These are phyloP conservation scores for Hymenopus coronatus DNA, from an alignment of 2,888 invertebrate species.

Conservation along the genomic window DNA sequence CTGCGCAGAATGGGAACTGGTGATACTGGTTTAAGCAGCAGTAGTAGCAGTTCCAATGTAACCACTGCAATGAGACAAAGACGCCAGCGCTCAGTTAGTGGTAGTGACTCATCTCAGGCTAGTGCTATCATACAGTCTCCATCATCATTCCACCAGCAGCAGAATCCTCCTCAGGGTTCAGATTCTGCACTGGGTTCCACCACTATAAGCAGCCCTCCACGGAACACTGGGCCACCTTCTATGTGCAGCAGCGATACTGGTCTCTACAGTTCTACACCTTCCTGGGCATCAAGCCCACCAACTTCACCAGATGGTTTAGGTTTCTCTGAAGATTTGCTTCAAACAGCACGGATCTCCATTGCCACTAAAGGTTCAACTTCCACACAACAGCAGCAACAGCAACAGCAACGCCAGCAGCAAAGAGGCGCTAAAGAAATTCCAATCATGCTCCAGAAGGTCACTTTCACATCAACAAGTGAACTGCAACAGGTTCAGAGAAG, in stretches of 20 bases:
- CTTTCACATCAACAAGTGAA: constrained; percentile 59
- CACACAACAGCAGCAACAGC: background rate
- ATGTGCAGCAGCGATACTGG: constrained; percentile 28
- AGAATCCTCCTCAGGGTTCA: background rate
- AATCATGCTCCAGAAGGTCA: constrained; percentile 33
- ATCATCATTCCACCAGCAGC: constrained; percentile 35
- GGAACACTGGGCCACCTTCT: constrained; percentile 50
- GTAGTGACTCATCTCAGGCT: constrained; percentile 47
- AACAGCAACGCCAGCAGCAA: background rate
- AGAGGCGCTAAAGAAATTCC: constrained; percentile 30
- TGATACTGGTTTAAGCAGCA: background rate
- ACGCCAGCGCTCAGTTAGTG: constrained; percentile 45
- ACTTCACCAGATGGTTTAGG: constrained; percentile 56
- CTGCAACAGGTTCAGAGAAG: constrained; percentile 45
- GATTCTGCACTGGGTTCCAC: constrained; percentile 68
- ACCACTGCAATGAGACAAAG: constrained; percentile 7
- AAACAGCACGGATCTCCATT: constrained; percentile 14
- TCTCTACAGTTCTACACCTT: constrained; percentile 49
- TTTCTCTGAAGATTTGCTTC: constrained; percentile 50
- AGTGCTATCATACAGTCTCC: constrained; percentile 24
- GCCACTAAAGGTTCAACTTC: background rate
- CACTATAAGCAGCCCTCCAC: constrained; percentile 53
- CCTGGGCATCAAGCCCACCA: constrained; percentile 58
- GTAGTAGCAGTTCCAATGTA: background rate
- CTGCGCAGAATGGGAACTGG: background rate